A percentile compares a stretch with the other conserved stretches of the same genome.
These are phyloP conservation scores for Nephotettix cincticeps DNA, from an alignment of 1,140 invertebrate species.

Conservation along the genomic window DNA sequence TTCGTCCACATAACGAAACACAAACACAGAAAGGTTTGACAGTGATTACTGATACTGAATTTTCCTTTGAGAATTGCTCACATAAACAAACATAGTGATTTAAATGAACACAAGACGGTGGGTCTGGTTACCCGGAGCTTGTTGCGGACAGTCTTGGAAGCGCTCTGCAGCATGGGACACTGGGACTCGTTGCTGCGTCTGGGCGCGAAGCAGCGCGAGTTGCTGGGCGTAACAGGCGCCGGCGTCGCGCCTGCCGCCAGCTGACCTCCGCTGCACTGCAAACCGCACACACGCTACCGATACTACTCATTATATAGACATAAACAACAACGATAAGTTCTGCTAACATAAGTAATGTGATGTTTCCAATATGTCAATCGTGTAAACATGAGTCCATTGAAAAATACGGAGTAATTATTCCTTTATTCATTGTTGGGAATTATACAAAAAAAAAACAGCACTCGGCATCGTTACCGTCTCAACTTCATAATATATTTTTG, in stretches of 20 bases:
- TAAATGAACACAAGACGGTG: slow-evolving; percentile 34
- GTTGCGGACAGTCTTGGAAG: slow-evolving; percentile 44
- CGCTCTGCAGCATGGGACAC: slow-evolving; percentile 64
- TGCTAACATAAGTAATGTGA: no score
- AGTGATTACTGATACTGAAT: background rate
- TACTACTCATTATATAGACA: no score
- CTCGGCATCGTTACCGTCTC: no score
- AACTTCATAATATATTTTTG: no score
- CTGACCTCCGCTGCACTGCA: slow-evolving; percentile 64
- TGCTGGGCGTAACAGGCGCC: slow-evolving; percentile 25
- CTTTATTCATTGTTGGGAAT: no score
- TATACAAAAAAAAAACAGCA: no score
- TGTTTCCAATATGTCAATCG: no score
- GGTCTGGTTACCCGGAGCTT: slow-evolving; percentile 38
- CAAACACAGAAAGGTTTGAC: background rate
- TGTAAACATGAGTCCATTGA: no score
- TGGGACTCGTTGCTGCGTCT: slow-evolving; percentile 71
- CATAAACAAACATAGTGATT: background rate
- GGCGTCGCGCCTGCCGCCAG: slow-evolving; percentile 47
- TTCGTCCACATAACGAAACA: background rate
- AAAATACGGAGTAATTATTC: no score
- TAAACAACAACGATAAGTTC: no score
- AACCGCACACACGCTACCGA: no score
- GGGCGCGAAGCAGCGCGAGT: slow-evolving; percentile 58
- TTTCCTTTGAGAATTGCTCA: background rate